Base-by-base conservation (phyloP, 2,797 vertebrate species). In the Pipistrellus pipistrellus region DNA sequence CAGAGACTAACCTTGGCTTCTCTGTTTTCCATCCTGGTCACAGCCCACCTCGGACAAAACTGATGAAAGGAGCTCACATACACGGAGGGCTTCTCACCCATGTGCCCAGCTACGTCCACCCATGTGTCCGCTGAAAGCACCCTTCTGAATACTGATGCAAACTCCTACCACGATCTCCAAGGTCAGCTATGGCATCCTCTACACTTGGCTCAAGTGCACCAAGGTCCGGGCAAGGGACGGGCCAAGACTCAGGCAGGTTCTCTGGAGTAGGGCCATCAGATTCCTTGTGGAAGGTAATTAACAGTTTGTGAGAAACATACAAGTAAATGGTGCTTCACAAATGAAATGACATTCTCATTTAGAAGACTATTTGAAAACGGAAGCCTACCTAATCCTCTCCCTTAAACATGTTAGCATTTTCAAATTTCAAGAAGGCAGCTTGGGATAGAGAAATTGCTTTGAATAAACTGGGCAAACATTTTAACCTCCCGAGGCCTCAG, bases 131-230 rank as follows among this genome's bases (percentile, higher is more conserved):
- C 85, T 38, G 41, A 77, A 14, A 14, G 8, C 27, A 51, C 15
- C 51, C 30, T 77, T 66, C 14, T 27, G 6, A 88, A n/a, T 44
- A 87, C 13, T n/a, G 27, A 76, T 4, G 8, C 18, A 91, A 90
- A 85, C 62, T 94, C 98, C 97, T 97, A 98, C 98, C 98, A 0
- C 94, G 96, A 32, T 95, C 90, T 78, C 85, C 72, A 64, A 95
- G 88, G 94, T 98, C 97, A 30, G 97, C 93, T 64, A n/a, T 17
- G 71, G 78, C 69, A 66, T 96, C 95, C n/a, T 91, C 95, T 77
- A 46, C 72, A 66, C 59, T 82, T 78, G 94, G 96, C 38, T 98
- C 95, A 8, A 57, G 62, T 81, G 90, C 85, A 7, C 14, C 3
- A 30, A 0, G 82, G 69, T 85, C 62, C 11, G 81, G 85, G 6